A percentile compares a stretch with the other conserved stretches of the same genome.
Evolutionary conservation across 2,113 vertebrate species (phyloP).

Genomic region (Gymnarchus niloticus): DNA sequence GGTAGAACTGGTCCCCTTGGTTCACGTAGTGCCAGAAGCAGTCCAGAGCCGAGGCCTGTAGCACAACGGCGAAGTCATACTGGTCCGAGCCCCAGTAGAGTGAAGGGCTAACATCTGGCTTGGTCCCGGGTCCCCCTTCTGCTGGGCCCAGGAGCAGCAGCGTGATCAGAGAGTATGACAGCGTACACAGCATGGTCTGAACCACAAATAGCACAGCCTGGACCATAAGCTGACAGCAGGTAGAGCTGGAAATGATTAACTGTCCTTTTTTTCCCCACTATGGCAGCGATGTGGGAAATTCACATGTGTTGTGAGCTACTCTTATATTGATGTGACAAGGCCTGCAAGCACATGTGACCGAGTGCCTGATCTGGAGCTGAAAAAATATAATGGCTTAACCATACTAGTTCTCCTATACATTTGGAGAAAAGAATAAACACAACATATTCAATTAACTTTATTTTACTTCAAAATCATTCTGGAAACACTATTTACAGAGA

Average conservation of each 20-base stretch:
- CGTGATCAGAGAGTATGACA: conserved; percentile 24
- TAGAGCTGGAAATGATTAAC: conserved; percentile 25
- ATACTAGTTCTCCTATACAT: no score
- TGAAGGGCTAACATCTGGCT: conserved; percentile 36
- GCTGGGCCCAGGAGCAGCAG: conserved; percentile 41
- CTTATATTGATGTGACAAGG: not conserved
- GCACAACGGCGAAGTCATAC: conserved; percentile 77
- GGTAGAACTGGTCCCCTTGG: conserved; percentile 74
- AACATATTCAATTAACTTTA: no score
- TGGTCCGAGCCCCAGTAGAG: conserved; percentile 68
- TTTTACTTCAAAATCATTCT: no score
- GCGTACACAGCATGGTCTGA: conserved; percentile 32
- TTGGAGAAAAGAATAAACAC: no score
- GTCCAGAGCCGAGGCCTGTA: conserved; percentile 57
- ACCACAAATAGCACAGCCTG: not conserved
- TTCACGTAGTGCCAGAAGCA: conserved; percentile 92
- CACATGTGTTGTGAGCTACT: not conserved
- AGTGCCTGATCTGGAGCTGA: no score
- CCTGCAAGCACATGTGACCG: not conserved
- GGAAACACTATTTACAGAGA: no score
- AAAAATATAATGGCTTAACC: no score
- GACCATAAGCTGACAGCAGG: not conserved
- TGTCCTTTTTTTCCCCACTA: not conserved
- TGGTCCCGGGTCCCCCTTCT: conserved; percentile 43
- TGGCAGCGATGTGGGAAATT: not conserved